These are phyloP conservation scores for Caenorhabditis tropicalis DNA, from an alignment of 1,140 invertebrate genomes.

Conservation along the genomic window DNA sequence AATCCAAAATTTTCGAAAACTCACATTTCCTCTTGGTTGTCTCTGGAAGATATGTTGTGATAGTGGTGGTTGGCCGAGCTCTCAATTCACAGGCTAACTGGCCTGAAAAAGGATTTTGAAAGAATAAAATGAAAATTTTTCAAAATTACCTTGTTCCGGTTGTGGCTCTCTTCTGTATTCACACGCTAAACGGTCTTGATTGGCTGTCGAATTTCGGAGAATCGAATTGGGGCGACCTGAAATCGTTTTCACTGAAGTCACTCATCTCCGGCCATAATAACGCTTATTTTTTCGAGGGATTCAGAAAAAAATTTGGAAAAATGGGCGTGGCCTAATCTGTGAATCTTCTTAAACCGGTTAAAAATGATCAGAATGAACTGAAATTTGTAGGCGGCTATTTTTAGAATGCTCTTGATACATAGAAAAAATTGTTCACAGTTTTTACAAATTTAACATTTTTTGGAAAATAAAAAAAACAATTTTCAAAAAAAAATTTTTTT, in stretches of 20 bases:
- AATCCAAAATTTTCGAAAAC: no score
- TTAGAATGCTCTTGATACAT: no score
- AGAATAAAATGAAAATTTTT: neutral
- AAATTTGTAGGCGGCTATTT: no score
- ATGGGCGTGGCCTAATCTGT: no score
- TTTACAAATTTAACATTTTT: neutral
- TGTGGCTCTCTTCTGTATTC: conserved; percentile 2
- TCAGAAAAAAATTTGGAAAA: neutral
- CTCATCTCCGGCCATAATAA: neutral
- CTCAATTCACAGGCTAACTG: neutral
- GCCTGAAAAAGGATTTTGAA: neutral
- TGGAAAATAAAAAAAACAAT: neutral
- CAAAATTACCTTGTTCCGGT: neutral
- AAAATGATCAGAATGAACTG: no score
- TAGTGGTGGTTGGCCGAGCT: conserved; percentile 6
- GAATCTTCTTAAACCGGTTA: no score
- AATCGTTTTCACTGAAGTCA: neutral
- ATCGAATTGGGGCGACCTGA: conserved; percentile 1
- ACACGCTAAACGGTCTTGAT: neutral
- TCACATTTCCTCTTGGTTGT: conserved; percentile 14
- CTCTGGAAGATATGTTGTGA: conserved; percentile 20
- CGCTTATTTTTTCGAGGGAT: neutral
- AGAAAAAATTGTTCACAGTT: no score
- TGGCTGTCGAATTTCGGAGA: neutral
- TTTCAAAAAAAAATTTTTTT: neutral